phyloP scores from a whole-genome alignment of 2,888 invertebrate genomes.

The Trimorus sp. region DNA sequence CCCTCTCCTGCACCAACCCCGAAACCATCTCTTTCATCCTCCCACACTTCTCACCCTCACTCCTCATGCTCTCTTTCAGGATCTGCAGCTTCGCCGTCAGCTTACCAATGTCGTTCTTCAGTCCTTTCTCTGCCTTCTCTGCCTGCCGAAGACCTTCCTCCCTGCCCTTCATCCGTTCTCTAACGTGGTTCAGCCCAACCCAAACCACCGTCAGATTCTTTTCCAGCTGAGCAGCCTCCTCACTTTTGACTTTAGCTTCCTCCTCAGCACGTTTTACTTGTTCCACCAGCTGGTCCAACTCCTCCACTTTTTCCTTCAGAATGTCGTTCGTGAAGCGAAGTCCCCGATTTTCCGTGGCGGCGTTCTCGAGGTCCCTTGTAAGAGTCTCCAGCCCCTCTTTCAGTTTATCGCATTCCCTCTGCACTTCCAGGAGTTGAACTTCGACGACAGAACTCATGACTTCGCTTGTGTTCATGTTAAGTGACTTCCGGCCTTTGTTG shows the following conservation, averaged over 20 bases:
- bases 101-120: constrained; percentile 60
- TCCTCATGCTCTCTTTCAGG: constrained; percentile 46
- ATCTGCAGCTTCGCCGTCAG: constrained; percentile 50
- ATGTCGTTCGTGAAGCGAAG: constrained; percentile 56
- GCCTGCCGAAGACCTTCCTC: constrained; percentile 59
- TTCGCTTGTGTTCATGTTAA: constrained; percentile 73
- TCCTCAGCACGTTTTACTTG: constrained; percentile 56
- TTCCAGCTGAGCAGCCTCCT: constrained; percentile 57
- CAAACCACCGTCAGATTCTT: constrained; percentile 58
- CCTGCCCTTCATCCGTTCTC: constrained; percentile 49
- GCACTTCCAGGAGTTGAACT: constrained; percentile 80
- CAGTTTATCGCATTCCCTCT: constrained; percentile 74
- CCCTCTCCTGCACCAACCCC: constrained; percentile 50
- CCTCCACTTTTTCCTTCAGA: constrained; percentile 61
- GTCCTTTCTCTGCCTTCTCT: constrained; percentile 51
- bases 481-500: constrained; percentile 46
- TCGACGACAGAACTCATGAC: constrained; percentile 77
- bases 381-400: constrained; percentile 82
- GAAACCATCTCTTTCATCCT: constrained; percentile 39
- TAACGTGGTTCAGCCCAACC: constrained; percentile 59
- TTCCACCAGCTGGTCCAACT: constrained; percentile 60
- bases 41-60: constrained; percentile 11
- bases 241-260: constrained; percentile 49
- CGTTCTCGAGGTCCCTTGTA: constrained; percentile 62
- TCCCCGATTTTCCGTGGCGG: constrained; percentile 64